Evolutionary conservation across 2,888 invertebrate species (phyloP).

Genomic region (Chymomyza fuscimana): DNA sequence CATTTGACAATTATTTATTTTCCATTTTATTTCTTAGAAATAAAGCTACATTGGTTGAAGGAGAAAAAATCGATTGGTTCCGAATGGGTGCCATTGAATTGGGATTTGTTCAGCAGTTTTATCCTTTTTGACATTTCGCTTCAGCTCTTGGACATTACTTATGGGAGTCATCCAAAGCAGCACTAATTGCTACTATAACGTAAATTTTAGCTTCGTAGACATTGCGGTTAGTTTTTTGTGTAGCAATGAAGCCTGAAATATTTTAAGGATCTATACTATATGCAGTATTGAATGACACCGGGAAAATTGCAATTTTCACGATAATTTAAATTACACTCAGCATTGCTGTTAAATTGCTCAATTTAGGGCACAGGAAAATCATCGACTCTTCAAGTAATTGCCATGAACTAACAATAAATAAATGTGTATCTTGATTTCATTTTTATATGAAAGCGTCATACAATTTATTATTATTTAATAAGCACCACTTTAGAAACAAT

Average conservation of each 20-base stretch:
- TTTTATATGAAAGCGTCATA: too few relatives aligned
- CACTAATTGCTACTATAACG: not conserved
- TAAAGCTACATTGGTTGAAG: conserved; percentile 40
- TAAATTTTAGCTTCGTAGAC: not conserved
- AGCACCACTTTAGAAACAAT: too few relatives aligned
- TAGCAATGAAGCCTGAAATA: not conserved
- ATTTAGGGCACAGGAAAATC: conserved; percentile 33
- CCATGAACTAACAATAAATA: not conserved
- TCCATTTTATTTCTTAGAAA: conserved; percentile 58
- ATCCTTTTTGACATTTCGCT: conserved; percentile 43
- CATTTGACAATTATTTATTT: conserved; percentile 56
- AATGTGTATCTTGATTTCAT: conserved; percentile 1
- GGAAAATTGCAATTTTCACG: conserved; percentile 68
- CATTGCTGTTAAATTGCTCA: conserved; percentile 44
- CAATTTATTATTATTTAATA: too few relatives aligned
- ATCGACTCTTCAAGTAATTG: not conserved
- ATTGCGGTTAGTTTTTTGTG: conserved; percentile 6
- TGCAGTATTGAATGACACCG: conserved; percentile 34
- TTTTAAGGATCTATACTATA: not conserved
- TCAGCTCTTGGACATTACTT: conserved; percentile 58
- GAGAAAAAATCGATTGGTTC: conserved; percentile 69
- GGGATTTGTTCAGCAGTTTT: conserved; percentile 25
- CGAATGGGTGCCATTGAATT: conserved; percentile 68
- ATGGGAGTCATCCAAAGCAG: conserved; percentile 47
- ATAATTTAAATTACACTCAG: conserved; percentile 45